A percentile compares a stretch with the other conserved stretches of the same genome.
These are phyloP conservation scores for Psittacula echo DNA, from an alignment of 2,797 vertebrate species.

Conservation along the genomic window DNA sequence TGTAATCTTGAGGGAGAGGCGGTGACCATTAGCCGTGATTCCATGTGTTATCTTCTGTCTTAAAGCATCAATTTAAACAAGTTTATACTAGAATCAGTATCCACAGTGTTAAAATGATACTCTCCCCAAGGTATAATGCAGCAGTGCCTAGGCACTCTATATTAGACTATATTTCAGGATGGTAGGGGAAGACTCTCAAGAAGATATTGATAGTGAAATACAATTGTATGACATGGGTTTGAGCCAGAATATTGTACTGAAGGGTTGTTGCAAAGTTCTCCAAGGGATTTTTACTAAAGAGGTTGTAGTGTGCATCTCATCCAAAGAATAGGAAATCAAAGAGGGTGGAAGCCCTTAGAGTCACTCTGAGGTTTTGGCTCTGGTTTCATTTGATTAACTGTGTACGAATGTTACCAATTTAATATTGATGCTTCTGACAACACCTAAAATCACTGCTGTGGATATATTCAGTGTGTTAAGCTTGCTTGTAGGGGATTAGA, in stretches of 20 bases:
- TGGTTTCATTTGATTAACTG: slow-evolving; percentile 34
- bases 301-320: not conserved
- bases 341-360: slow-evolving; percentile 7
- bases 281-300: slow-evolving; percentile 35
- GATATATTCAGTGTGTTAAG: not conserved
- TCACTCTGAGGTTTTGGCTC: slow-evolving; percentile 49
- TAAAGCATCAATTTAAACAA: not conserved
- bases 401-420: not conserved
- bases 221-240: slow-evolving; percentile 24
- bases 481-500: not conserved
- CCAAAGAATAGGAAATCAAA: slow-evolving; percentile 34
- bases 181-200: not conserved
- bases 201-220: not conserved
- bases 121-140: not conserved
- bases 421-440: slow-evolving; percentile 25
- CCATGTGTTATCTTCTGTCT: not conserved
- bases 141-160: not conserved
- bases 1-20: not conserved
- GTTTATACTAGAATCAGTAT: not conserved
- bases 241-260: slow-evolving; percentile 2
- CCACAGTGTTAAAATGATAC: not conserved
- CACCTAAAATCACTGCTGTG: not conserved
- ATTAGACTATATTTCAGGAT: not conserved
- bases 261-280: slow-evolving; percentile 34
- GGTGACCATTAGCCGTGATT: not conserved